Conservation (phyloP, 2,113 vertebrate genomes). For the Mormyrus lacerda region DNA sequence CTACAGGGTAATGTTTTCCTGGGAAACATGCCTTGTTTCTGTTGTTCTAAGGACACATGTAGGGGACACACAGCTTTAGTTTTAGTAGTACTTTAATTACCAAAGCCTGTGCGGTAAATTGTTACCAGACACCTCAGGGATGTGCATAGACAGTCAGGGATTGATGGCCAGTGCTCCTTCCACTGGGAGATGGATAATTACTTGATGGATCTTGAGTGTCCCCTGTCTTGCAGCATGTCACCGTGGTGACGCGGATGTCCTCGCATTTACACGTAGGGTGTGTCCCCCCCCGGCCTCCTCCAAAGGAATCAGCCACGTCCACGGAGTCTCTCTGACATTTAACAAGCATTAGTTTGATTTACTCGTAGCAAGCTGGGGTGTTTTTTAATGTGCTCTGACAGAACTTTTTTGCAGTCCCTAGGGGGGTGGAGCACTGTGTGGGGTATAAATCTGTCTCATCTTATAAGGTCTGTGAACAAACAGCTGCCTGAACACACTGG, state of each 20-base stretch:
- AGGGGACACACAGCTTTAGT: not conserved
- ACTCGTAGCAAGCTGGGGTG: not conserved
- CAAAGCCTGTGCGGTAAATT: not conserved
- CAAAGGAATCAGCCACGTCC: not conserved
- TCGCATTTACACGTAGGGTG: constrained; percentile 21
- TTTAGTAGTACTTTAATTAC: not conserved
- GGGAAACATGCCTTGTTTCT: not conserved
- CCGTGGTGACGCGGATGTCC: not conserved
- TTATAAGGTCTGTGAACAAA: not conserved
- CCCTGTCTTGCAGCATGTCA: constrained; percentile 22
- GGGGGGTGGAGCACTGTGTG: not conserved
- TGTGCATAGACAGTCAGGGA: not conserved
- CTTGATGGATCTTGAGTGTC: not conserved
- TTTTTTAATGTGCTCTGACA: not conserved
- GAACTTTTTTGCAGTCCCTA: not conserved
- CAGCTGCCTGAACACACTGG: not conserved
- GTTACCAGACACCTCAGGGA: not conserved
- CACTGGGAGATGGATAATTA: not conserved
- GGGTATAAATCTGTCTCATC: not conserved
- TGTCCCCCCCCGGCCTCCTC: not conserved
- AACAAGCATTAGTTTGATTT: not conserved
- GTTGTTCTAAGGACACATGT: not conserved
- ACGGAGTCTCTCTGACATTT: not conserved
- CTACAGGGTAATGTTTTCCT: not conserved
- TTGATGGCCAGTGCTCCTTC: not conserved